Evolutionary conservation across 1,140 invertebrate species (phyloP).

Genomic region (Medauroidea extradentata): DNA sequence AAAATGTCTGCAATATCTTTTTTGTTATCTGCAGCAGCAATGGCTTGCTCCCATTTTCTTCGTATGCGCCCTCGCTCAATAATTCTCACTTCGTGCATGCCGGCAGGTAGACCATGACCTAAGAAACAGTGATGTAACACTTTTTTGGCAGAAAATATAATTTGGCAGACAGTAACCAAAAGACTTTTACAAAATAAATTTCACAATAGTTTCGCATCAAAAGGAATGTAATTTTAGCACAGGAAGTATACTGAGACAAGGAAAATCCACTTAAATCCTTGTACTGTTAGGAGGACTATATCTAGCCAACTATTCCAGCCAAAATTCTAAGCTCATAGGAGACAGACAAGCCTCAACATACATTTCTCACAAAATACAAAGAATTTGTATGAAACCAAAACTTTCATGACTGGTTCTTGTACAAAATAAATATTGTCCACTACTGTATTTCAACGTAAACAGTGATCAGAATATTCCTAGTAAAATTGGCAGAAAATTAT

Average conservation of each 20-base stretch:
- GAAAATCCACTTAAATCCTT: not conserved
- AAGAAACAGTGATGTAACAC: not conserved
- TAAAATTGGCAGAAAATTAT: too few species aligned
- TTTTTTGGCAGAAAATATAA: not conserved
- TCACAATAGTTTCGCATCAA: not conserved
- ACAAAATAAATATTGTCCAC: too few species aligned
- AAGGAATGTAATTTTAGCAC: not conserved
- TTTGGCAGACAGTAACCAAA: not conserved
- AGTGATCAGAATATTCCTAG: too few species aligned
- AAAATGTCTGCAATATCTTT: slow-evolving; percentile 54
- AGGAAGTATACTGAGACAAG: not conserved
- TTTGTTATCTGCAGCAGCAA: slow-evolving; percentile 48
- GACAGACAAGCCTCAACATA: too few species aligned
- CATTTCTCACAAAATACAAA: too few species aligned
- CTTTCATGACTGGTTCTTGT: too few species aligned
- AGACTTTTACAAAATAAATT: not conserved
- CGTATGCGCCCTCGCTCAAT: slow-evolving; percentile 56
- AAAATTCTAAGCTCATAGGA: too few species aligned
- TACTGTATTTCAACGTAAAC: too few species aligned
- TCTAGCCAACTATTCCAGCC: too few species aligned
- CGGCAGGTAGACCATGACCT: slow-evolving; percentile 56
- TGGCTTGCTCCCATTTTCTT: slow-evolving; percentile 51
- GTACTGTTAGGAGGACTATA: not conserved
- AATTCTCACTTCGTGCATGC: slow-evolving; percentile 56
- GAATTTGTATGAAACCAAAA: too few species aligned